Evolutionary conservation across 2,888 invertebrate species (phyloP), one percentile per base, ranked within the genome.

Genomic region (Idaea biselata): DNA sequence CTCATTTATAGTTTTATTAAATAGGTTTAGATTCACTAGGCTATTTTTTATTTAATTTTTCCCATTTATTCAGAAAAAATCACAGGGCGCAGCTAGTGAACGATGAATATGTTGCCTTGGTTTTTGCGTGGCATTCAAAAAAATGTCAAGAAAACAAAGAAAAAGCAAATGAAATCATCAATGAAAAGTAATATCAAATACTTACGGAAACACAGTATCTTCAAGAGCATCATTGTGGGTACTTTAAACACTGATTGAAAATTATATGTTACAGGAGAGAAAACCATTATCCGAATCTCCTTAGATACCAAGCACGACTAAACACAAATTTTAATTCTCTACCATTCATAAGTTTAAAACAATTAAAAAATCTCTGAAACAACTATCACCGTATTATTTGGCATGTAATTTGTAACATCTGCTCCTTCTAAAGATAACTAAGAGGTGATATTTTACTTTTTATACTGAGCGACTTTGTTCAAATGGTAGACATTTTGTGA

Each of bases 401-500:
- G 74, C 76, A 69, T 75, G 63, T 63, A 75, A 69, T 79, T 75
- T 73, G 72, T 72, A 77, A 79, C 84, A 83, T 83, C 79, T 82
- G 80, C 76, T 70, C 76, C 78, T 80, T 74, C 72, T 72, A 71
- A 62, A 68, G 71, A 67, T 72, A 77, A 81, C 78, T 78, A 79
- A 73, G 67, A 70, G 72, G 79, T 80, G 83, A 73, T 82, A 80
- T 85, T 84, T 84, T 82, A 83, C 81, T 80, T 84, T 88, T 87
- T 85, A 87, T 83, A 85, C 87, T 79, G 81, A 85, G 82, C 80
- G 79, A 72, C 75, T 78, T 73, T 72, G 70, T 66, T 75, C 75
- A 77, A 78, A 73, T 75, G 81, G 81, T 80, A 73, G 88, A 84
- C 91, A 91, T 91, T 72, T 89, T 89, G 89, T 91, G 91, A 91